phyloP scores from a whole-genome alignment of 2,888 invertebrate genomes.

The Watsonalla cultraria region DNA sequence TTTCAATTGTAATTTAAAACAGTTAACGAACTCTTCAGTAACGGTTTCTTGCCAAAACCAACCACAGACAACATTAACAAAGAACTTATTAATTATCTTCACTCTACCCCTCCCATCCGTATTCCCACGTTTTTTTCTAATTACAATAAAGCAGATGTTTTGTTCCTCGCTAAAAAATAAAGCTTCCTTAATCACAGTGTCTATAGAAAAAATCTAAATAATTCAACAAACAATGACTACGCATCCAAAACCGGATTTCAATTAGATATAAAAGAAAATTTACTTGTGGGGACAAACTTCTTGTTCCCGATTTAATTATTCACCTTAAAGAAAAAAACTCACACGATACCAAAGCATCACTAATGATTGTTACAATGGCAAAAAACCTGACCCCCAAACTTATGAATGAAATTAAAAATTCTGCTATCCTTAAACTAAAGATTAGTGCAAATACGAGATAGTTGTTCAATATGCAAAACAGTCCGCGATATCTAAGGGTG shows the following conservation, averaged over 20 bases:
- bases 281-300: conserved; percentile 61
- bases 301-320: conserved; percentile 71
- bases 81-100: conserved; percentile 39
- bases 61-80: conserved; percentile 31
- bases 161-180: conserved; percentile 53
- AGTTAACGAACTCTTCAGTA: conserved; percentile 5
- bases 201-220: conserved; percentile 59
- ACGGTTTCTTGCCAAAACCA: conserved; percentile 14
- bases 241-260: conserved; percentile 72
- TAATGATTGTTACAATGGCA: conserved; percentile 63
- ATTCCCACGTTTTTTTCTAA: conserved; percentile 74
- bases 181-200: conserved; percentile 44
- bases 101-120: conserved; percentile 50
- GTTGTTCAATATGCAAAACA: conserved; percentile 69
- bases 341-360: conserved; percentile 62
- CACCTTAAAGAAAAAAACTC: conserved; percentile 49
- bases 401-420: conserved; percentile 66
- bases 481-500: conserved; percentile 52
- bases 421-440: conserved; percentile 69
- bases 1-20: too few species aligned
- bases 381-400: conserved; percentile 68
- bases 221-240: conserved; percentile 67
- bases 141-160: conserved; percentile 68
- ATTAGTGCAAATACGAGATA: conserved; percentile 66
- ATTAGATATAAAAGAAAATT: conserved; percentile 69